phyloP scores from a whole-genome alignment of 2,888 invertebrate species.

The Drosophila anomelani region DNA sequence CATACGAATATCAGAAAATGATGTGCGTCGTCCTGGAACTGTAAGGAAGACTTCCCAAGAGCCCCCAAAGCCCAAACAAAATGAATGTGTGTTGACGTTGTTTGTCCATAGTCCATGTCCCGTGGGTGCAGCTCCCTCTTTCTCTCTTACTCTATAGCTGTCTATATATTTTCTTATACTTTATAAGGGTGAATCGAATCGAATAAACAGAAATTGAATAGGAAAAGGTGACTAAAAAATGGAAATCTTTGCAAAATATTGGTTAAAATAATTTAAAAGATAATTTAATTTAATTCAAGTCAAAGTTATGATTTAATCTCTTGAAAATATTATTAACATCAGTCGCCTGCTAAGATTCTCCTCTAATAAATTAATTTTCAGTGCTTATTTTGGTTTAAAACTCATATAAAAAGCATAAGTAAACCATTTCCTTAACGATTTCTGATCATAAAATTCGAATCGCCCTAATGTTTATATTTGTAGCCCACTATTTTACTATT shows the following conservation, averaged over 20 bases:
- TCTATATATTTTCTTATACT: constrained; percentile 1
- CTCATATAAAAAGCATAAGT: neutral
- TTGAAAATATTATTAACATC: too few relatives aligned
- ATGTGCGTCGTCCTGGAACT: constrained; percentile 99
- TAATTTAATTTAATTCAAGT: neutral
- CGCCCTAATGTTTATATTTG: constrained; percentile 13
- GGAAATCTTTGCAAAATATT: neutral
- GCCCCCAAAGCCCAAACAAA: constrained; percentile 7
- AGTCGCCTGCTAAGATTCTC: too few relatives aligned
- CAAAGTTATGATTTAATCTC: neutral
- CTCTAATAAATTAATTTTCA: neutral
- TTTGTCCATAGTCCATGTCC: constrained; percentile 24
- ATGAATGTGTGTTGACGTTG: constrained; percentile 45
- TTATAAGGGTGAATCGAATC: neutral
- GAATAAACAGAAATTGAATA: neutral
- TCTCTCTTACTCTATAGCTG: constrained; percentile 10
- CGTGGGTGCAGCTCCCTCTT: constrained; percentile 31
- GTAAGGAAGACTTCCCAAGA: constrained; percentile 87
- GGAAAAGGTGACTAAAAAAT: too few relatives aligned
- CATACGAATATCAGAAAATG: constrained; percentile 96
- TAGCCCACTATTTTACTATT: constrained; percentile 28
- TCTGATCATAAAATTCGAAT: neutral
- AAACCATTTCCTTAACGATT: neutral
- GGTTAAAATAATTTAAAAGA: too few relatives aligned
- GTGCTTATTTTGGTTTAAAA: neutral